Evolutionary conservation across 2,888 invertebrate species (phyloP).

Genomic region (Syrphus vitripennis): DNA sequence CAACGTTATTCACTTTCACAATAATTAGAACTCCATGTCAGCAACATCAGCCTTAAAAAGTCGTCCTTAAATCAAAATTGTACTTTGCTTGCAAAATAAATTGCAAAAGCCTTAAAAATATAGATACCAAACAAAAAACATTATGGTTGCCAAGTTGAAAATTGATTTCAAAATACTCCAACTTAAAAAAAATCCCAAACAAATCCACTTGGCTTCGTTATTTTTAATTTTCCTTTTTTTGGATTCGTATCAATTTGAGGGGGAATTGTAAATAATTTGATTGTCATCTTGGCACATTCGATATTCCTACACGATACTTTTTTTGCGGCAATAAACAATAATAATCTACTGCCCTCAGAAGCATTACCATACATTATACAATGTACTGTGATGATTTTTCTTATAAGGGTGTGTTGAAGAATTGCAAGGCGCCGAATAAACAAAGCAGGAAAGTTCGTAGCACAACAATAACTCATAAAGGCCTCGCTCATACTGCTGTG

Average conservation of each 20-base stretch:
- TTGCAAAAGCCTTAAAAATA: slow-evolving; percentile 14
- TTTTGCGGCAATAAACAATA: slow-evolving; percentile 30
- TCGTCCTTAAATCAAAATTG: not conserved
- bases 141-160: slow-evolving; percentile 30
- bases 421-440: slow-evolving; percentile 23
- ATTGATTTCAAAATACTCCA: slow-evolving; percentile 34
- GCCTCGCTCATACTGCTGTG: not conserved
- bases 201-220: slow-evolving; percentile 43
- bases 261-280: slow-evolving; percentile 50
- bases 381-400: not conserved
- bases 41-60: not conserved
- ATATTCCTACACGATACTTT: slow-evolving; percentile 45
- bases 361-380: not conserved
- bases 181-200: not conserved
- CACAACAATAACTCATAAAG: slow-evolving; percentile 5
- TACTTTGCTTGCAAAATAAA: not conserved
- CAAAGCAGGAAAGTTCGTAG: not conserved
- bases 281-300: slow-evolving; percentile 50
- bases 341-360: not conserved
- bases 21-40: not conserved
- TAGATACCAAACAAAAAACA: slow-evolving; percentile 1
- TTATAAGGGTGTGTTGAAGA: not conserved
- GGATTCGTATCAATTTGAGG: slow-evolving; percentile 53
- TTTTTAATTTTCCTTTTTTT: slow-evolving; percentile 49
- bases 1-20: not conserved